Base-by-base conservation (phyloP, 2,888 invertebrate species). In the Timandra comae region DNA sequence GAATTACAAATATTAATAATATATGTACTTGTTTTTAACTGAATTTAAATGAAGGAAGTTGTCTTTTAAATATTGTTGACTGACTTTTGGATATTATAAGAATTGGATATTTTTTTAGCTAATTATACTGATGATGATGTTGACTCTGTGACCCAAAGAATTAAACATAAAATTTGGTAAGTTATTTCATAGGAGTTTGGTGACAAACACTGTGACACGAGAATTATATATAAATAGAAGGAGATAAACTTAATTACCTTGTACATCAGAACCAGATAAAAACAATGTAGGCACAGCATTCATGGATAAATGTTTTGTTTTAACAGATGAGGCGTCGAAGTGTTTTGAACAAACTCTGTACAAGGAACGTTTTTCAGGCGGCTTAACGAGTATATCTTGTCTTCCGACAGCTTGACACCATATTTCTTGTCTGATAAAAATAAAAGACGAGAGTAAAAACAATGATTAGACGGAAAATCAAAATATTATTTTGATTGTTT, bases 301-400 rank as follows among this genome's bases (percentile, higher is more conserved):
- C 11, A 66, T 43, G 39, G 59, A 56, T 2, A 82, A 47, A 37
- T 72, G 66, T 39, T 70, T 72, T 36, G 72, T 77, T 40, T 70
- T 77, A 7, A 79, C 61, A 27, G 56, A 58, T 2, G 60, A 46
- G 0, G 70, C 64, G 2, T 63, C 41, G 41, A 84, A 84, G 42
- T 84, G 84, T 1, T 79, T 62, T 0, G 84, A 82, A 43, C 84
- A 84, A 23, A 82, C 62, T 9, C 84, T 65, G 21, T 69, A 55
- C 0, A 63, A 55, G 1, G 52, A 32, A 12, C 53, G 58, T 33
- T 62, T 62, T 1, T 60, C 53, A 9, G 60, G 38, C 8, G 50
- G 48, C 7, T 59, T 70, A 9, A 62, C 53, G 0, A 77, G 30
- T 3, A 81, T 42, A 33, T 82, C 81, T 8, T 62, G 58, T 35